Evolutionary conservation across 2,797 vertebrate genomes (phyloP), one percentile per base, ranked within the genome.

Genomic region (Helicolenus hilgendorfi): DNA sequence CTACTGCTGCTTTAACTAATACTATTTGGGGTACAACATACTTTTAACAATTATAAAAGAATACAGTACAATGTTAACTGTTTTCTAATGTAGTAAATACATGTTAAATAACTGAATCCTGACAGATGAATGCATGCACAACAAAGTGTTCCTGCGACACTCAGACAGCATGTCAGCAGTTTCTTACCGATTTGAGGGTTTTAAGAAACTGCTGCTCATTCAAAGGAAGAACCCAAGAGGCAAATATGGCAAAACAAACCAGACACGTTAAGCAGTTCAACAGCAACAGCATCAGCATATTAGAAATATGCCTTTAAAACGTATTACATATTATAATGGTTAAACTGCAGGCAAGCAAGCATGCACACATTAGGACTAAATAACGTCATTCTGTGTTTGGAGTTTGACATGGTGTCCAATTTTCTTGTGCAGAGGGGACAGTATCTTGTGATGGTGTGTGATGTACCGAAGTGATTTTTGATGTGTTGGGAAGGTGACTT

Each of bases 141-240:
- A 45, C 33, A 64, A 7, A 10, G 14, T 73, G 75, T 85, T 33
- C 35, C 35, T 72, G 65, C 22, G 5, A 88, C 63, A 89, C 35
- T 4, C 26, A 80, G 7, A 72, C 24, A 56, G n/a, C 55, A 24
- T 22, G 35, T 84, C 79, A 82, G 89, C 80, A 79, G 75, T 89
- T 86, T 95, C 97, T 97, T 97, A 98, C 97, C 97, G 92, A 85
- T 87, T 93, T 53, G 94, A 86, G 72, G 93, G 45, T 97, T 98
- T 97, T 93, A 96, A 86, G 94, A 97, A 97, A 96, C 97, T 98
- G 96, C 97, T 98, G 97, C 94, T 97, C 96, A 95, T 95, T 97
- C 96, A 96, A 86, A 95, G 75, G 95, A 69, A 91, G 95, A 96
- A 94, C 82, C 95, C 92, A 92, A 93, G 84, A 68, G 56, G 88